A percentile compares a stretch with the other conserved stretches of the same genome.
phyloP scores from a whole-genome alignment of 2,888 invertebrate genomes.

The Hermaeophaga mercurialis region DNA sequence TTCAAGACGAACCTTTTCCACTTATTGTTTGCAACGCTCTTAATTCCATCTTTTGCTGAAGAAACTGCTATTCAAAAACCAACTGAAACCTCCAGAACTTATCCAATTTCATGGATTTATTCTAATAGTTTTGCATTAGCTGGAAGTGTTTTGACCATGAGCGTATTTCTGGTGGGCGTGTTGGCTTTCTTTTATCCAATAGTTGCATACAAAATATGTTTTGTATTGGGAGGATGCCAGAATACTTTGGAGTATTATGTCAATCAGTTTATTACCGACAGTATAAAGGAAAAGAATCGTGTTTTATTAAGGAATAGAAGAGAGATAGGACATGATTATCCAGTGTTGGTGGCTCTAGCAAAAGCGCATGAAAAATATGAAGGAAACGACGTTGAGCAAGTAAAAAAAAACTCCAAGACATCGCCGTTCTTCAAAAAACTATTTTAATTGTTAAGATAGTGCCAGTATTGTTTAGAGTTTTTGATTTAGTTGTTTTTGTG shows the following conservation, averaged over 20 bases:
- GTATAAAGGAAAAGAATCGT: slow-evolving; percentile 18
- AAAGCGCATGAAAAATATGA: slow-evolving; percentile 52
- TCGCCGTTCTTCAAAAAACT: slow-evolving; percentile 1
- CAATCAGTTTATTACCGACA: slow-evolving; percentile 42
- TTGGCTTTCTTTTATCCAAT: slow-evolving; percentile 47
- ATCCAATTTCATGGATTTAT: slow-evolving; percentile 11
- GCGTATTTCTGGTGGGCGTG: slow-evolving; percentile 43
- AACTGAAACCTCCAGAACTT: not conserved
- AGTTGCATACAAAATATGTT: slow-evolving; percentile 51
- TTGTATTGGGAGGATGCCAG: slow-evolving; percentile 50
- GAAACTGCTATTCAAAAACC: not conserved
- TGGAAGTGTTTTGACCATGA: slow-evolving; percentile 45
- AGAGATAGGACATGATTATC: slow-evolving; percentile 48
- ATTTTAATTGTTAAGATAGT: not conserved
- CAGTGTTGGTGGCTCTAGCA: slow-evolving; percentile 49
- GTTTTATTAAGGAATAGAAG: slow-evolving; percentile 28
- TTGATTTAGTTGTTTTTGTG: not conserved
- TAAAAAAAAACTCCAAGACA: slow-evolving; percentile 7
- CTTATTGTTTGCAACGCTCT: not conserved
- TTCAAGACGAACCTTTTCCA: not conserved
- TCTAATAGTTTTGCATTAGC: slow-evolving; percentile 35
- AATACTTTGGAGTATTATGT: slow-evolving; percentile 48
- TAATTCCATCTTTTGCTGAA: not conserved
- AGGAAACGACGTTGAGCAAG: slow-evolving; percentile 43
- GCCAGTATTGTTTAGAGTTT: not conserved